Evolutionary conservation across 2,888 invertebrate genomes (phyloP), one percentile per base, ranked within the genome.

Genomic region (Tenthredo scrophulariae): DNA sequence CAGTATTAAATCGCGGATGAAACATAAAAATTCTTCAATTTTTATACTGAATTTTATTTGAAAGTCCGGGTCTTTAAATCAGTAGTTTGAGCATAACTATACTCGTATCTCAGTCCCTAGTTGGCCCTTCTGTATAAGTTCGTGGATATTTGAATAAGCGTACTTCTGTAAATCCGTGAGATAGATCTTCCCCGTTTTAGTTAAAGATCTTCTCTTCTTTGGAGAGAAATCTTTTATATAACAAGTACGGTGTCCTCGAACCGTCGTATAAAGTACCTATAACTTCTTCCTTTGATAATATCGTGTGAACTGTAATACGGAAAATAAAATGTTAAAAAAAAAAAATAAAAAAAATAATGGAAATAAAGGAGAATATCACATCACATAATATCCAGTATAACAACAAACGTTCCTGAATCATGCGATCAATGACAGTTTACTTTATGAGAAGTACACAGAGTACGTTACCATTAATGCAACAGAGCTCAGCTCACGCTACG

Each of bases 391-490:
- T 33, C 5, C 37, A 37, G 33, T n/a, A 18, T n/a, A 33, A 13
- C 70, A 70, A 70, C 29, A 70, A 37, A 70, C 37, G 70, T 70
- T 70, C 70, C 1, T 37, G 33, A n/a, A 70, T 37, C 70, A 70
- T 70, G 70, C 70, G 70, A 70, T 70, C 70, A 37, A 37, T 70
- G 70, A 70, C 37, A 37, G 70, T 29, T 70, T 37, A 70, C 70
- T 70, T 37, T 70, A 70, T 15, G 70, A 70, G 37, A 33, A 70
- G 37, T 37, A 37, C 37, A 70, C 37, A 18, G 37, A 37, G 70
- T 70, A 70, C 15, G 9, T 70, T 70, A 37, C 33, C 33, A 33
- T 70, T 70, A 70, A 33, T 70, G 33, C 54, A 33, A 70, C 70
- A 37, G 70, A 62, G 62, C 22, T 62, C 15, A 26, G 13, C 62